Evolutionary conservation across 2,797 vertebrate species (phyloP).

Genomic region (Furcifer pardalis): DNA sequence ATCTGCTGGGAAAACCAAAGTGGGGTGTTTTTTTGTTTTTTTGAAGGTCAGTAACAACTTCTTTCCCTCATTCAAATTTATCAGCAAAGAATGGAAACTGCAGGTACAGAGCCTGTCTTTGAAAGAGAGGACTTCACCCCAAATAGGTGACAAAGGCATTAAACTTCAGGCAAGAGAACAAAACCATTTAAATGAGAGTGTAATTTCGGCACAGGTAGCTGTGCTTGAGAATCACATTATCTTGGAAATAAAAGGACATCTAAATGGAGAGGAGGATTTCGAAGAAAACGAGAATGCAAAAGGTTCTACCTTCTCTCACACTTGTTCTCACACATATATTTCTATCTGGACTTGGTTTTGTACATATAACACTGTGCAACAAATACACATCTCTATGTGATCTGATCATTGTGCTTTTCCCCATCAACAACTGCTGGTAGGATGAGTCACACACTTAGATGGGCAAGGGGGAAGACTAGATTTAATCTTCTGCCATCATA

Average conservation of each 20-base stretch:
- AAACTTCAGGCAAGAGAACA: not conserved
- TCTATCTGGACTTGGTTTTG: not conserved
- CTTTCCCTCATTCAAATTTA: constrained; percentile 10
- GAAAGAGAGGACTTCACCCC: constrained; percentile 13
- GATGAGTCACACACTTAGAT: not conserved
- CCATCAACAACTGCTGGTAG: not conserved
- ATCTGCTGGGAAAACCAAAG: constrained; percentile 22
- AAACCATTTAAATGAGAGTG: not conserved
- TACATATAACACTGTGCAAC: not conserved
- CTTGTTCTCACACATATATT: not conserved
- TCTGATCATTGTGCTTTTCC: too few species aligned
- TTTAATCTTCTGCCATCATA: too few species aligned
- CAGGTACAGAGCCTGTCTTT: constrained; percentile 21
- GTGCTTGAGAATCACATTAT: constrained; percentile 35
- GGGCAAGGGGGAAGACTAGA: not conserved
- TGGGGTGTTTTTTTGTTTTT: not conserved
- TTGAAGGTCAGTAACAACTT: constrained; percentile 19
- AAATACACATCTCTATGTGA: not conserved
- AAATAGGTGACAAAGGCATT: not conserved
- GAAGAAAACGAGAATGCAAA: not conserved
- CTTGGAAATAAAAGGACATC: not conserved
- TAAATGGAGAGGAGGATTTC: not conserved
- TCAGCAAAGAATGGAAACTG: not conserved
- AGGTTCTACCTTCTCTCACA: not conserved
- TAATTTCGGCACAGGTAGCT: constrained; percentile 27